Conservation (phyloP, 2,888 invertebrate genomes). For the Xanthorhoe spadicearia region DNA sequence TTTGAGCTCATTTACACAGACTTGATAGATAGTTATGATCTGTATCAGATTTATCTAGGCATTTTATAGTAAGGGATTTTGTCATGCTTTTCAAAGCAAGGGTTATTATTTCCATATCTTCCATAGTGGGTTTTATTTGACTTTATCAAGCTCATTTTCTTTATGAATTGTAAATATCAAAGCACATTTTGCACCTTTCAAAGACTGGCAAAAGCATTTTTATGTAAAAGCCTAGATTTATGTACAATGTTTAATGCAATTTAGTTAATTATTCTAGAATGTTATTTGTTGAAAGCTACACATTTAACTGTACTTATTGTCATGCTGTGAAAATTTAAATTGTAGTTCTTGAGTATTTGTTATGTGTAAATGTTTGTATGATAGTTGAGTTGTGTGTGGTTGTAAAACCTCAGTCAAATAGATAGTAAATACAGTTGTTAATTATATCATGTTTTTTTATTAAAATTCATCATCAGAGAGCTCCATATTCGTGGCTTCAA, state of each 20-base stretch:
- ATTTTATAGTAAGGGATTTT: neutral
- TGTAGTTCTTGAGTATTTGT: conserved; percentile 58
- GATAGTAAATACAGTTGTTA: conserved; percentile 78
- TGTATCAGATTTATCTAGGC: neutral
- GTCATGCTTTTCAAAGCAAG: neutral
- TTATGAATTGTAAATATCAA: conserved; percentile 21
- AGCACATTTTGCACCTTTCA: conserved; percentile 18
- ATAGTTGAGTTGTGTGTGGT: conserved; percentile 53
- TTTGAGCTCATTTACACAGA: neutral
- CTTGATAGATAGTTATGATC: neutral
- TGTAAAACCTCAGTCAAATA: conserved; percentile 68
- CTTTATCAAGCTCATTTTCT: conserved; percentile 6
- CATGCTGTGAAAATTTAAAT: conserved; percentile 26
- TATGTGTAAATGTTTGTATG: conserved; percentile 61
- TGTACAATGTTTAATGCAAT: conserved; percentile 13
- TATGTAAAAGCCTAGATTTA: conserved; percentile 14
- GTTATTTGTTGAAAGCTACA: neutral
- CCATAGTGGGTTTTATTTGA: neutral
- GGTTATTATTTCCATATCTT: neutral
- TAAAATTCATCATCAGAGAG: conserved; percentile 33
- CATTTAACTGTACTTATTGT: conserved; percentile 34
- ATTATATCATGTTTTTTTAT: conserved; percentile 58
- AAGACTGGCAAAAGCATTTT: conserved; percentile 27
- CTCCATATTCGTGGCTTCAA: conserved; percentile 19
- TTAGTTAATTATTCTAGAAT: conserved; percentile 3